A percentile compares a stretch with the other conserved stretches of the same genome.
These are phyloP conservation scores for Choreutis nemorana DNA, from an alignment of 2,888 invertebrate species.

Conservation along the genomic window DNA sequence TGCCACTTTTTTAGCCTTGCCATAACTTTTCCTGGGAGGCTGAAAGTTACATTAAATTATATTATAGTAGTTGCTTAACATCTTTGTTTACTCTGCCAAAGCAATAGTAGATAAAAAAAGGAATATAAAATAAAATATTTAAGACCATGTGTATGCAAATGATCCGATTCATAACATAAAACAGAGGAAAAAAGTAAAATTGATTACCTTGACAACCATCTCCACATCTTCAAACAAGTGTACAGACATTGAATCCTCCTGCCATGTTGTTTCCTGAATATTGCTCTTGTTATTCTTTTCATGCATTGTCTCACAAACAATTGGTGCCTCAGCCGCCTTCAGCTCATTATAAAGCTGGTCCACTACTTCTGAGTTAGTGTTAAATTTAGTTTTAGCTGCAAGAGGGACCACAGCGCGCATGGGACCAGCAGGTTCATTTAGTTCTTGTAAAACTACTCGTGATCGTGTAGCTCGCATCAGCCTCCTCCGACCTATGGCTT, in stretches of 20 bases:
- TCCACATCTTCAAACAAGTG: constrained; percentile 58
- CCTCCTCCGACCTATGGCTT: constrained; percentile 17
- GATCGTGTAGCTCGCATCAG: constrained; percentile 24
- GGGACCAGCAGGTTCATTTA: constrained; percentile 31
- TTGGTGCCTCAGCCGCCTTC: constrained; percentile 36
- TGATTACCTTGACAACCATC: constrained; percentile 41
- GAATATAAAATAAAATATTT: not conserved
- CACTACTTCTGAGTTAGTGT: constrained; percentile 25
- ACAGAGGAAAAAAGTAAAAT: not conserved
- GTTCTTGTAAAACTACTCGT: constrained; percentile 34
- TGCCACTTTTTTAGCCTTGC: constrained; percentile 44
- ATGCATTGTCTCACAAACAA: constrained; percentile 24
- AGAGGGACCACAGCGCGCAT: constrained; percentile 28
- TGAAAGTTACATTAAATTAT: constrained; percentile 18
- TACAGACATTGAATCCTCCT: constrained; percentile 31
- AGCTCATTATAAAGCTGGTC: constrained; percentile 31
- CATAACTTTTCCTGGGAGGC: constrained; percentile 47
- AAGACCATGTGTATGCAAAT: not conserved
- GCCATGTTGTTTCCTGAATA: constrained; percentile 15
- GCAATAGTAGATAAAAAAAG: no score
- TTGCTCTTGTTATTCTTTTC: constrained; percentile 15
- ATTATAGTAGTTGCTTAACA: no score
- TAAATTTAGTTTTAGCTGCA: constrained; percentile 27
- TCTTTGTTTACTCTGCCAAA: no score
- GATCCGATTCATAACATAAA: not conserved